Percentiles rank a stretch among this genome's conserved stretches.
These are phyloP conservation scores for Prostheceraeus crozeri DNA, from an alignment of 2,888 invertebrate species.

Conservation along the genomic window DNA sequence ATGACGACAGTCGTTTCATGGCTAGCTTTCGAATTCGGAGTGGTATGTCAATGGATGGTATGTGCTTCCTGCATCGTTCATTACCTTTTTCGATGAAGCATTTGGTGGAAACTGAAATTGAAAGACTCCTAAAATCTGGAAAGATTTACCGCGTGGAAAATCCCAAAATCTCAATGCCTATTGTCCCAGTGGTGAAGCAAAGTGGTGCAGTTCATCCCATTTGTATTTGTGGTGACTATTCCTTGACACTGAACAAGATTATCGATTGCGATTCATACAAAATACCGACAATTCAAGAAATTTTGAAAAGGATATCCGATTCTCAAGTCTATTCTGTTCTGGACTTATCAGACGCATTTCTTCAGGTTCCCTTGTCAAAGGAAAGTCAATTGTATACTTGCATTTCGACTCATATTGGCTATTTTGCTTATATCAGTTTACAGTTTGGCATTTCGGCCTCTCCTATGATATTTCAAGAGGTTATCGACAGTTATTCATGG, in stretches of 20 bases:
- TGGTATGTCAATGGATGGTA: slow-evolving; percentile 8
- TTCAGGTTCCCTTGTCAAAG: slow-evolving; percentile 11
- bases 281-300: slow-evolving; percentile 19
- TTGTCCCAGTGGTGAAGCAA: slow-evolving; percentile 32
- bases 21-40: slow-evolving; percentile 18
- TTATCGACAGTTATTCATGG: slow-evolving; percentile 31
- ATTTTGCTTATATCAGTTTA: slow-evolving; percentile 32
- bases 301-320: slow-evolving; percentile 11
- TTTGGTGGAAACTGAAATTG: slow-evolving; percentile 14
- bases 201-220: slow-evolving; percentile 26
- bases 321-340: slow-evolving; percentile 26
- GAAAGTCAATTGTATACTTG: slow-evolving; percentile 27
- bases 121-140: slow-evolving; percentile 18
- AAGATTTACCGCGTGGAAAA: slow-evolving; percentile 25
- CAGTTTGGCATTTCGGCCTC: slow-evolving; percentile 36
- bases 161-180: slow-evolving; percentile 26
- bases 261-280: slow-evolving; percentile 27
- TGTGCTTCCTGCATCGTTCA: slow-evolving; percentile 10
- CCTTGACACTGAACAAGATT: slow-evolving; percentile 22
- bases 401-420: slow-evolving; percentile 33
- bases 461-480: slow-evolving; percentile 35
- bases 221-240: slow-evolving; percentile 25
- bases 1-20: too few relatives aligned
- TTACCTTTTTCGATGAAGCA: slow-evolving; percentile 30
- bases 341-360: slow-evolving; percentile 24